Conservation (phyloP, 2,113 vertebrate genomes). For the Lucifuga dentata region DNA sequence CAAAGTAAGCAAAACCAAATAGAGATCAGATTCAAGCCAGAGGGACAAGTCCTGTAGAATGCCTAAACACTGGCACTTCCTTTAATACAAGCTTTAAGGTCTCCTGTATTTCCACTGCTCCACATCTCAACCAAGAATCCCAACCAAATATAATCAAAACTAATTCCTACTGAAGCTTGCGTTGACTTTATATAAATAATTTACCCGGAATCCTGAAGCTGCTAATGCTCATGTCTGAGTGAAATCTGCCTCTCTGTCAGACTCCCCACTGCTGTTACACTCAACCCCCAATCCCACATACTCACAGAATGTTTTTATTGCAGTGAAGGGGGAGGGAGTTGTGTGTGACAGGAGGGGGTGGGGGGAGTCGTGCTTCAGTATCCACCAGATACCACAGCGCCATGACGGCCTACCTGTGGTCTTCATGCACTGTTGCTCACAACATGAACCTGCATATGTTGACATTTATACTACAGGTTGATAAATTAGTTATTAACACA, state of each 20-base stretch:
- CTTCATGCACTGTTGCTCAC: background rate
- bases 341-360: background rate
- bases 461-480: constrained; percentile 1
- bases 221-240: background rate
- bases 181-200: too few species aligned
- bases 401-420: background rate
- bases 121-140: too few species aligned
- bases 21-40: too few species aligned
- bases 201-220: too few species aligned
- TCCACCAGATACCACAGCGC: constrained; percentile 11
- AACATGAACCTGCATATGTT: background rate
- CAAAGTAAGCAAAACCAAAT: too few species aligned
- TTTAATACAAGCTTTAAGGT: too few species aligned
- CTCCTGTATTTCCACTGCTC: too few species aligned
- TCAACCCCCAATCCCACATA: constrained; percentile 38
- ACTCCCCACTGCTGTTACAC: constrained; percentile 5
- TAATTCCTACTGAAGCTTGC: too few species aligned
- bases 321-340: constrained; percentile 8
- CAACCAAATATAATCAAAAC: too few species aligned
- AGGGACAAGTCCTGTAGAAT: too few species aligned
- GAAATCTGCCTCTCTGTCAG: background rate
- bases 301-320: constrained; percentile 62
- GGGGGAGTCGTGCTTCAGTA: background rate
- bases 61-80: too few species aligned
- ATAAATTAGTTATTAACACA: background rate